Evolutionary conservation across 2,797 vertebrate species (phyloP).

Genomic region (Morelia viridis): DNA sequence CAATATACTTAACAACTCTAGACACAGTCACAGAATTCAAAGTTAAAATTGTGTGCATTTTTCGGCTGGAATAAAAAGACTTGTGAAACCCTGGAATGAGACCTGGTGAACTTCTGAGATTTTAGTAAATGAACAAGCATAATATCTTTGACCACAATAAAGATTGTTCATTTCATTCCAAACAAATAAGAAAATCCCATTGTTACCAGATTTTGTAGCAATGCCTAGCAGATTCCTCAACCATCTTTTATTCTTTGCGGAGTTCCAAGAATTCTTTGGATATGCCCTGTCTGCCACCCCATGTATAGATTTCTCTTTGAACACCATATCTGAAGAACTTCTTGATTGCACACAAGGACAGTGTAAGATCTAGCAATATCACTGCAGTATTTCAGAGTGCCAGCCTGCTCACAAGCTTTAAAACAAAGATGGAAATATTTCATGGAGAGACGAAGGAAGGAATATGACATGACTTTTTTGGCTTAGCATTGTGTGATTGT

Average conservation of each 20-base stretch:
- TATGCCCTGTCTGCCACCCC: neutral
- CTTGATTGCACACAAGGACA: neutral
- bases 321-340: neutral
- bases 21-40: neutral
- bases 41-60: neutral
- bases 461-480: neutral
- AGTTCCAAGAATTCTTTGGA: neutral
- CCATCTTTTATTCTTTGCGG: neutral
- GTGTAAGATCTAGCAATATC: neutral
- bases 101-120: neutral
- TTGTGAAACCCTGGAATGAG: neutral
- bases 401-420: neutral
- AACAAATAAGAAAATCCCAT: neutral
- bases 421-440: constrained; percentile 9
- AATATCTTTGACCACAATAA: neutral
- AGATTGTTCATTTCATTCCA: neutral
- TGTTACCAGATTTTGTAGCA: neutral
- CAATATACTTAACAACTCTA: neutral
- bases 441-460: neutral
- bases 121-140: neutral
- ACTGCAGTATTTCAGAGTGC: neutral
- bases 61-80: neutral
- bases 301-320: neutral
- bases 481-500: constrained; percentile 15
- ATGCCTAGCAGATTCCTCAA: neutral